phyloP scores from a whole-genome alignment of 2,797 vertebrate species.

The Melanotaenia boesemani region DNA sequence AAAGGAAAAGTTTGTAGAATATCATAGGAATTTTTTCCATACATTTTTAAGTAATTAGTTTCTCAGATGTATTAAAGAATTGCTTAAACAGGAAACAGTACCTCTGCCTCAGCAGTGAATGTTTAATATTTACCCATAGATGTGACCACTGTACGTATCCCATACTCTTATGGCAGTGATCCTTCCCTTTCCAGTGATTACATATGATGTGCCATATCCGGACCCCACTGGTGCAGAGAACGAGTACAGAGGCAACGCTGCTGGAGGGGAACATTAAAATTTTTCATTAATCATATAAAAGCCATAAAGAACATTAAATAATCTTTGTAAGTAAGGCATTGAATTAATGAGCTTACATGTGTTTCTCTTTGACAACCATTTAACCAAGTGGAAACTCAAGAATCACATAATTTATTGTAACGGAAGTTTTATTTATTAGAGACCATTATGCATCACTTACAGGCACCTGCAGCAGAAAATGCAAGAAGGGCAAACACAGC shows the following conservation, averaged over 20 bases:
- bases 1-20: too few relatives aligned
- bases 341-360: too few relatives aligned
- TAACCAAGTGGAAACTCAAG: neutral
- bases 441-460: neutral
- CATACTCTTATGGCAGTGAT: slow-evolving; percentile 15
- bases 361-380: too few relatives aligned
- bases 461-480: neutral
- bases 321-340: too few relatives aligned
- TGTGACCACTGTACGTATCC: neutral
- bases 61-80: too few relatives aligned
- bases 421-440: too few relatives aligned
- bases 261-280: neutral
- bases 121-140: slow-evolving; percentile 4
- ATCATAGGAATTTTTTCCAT: too few relatives aligned
- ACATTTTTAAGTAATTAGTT: too few relatives aligned
- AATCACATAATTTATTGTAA: neutral
- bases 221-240: slow-evolving; percentile 1
- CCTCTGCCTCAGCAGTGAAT: neutral
- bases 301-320: neutral
- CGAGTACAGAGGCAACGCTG: slow-evolving; percentile 3
- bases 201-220: neutral
- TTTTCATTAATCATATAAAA: neutral
- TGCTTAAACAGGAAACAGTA: neutral
- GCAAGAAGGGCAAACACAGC: neutral
- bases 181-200: neutral